These are phyloP conservation scores for Alauda arvensis DNA, from an alignment of 2,797 vertebrate species.

Conservation along the genomic window DNA sequence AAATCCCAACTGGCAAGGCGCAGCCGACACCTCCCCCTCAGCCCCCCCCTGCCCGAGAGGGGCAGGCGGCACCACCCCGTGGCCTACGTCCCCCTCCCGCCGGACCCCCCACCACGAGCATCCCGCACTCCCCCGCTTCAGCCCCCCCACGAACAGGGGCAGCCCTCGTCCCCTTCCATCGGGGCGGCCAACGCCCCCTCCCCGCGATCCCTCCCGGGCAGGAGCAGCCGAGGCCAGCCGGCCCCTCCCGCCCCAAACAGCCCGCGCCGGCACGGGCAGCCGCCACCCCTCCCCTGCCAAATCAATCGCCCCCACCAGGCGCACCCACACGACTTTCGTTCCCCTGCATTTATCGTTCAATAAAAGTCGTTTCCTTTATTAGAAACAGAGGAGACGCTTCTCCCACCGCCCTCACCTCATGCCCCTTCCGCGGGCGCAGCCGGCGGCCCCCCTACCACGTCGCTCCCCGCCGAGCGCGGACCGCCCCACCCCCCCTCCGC, in stretches of 20 bases:
- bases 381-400: constrained; percentile 49
- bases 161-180: not conserved
- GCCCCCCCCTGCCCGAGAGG: not conserved
- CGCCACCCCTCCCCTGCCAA: not conserved
- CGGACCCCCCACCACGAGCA: not conserved
- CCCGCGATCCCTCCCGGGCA: not conserved
- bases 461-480: not conserved
- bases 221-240: not conserved
- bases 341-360: constrained; percentile 45
- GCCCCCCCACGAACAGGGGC: not conserved
- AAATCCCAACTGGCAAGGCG: constrained; percentile 50
- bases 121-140: not conserved
- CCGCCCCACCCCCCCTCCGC: not conserved
- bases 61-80: not conserved
- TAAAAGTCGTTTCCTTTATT: constrained; percentile 59
- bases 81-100: not conserved
- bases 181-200: not conserved
- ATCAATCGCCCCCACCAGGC: constrained; percentile 1
- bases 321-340: constrained; percentile 27
- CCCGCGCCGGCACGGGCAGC: not conserved
- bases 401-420: constrained; percentile 24
- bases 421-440: not conserved
- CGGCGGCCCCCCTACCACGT: not conserved
- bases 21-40: constrained; percentile 47
- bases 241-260: not conserved